A percentile compares a stretch with the other conserved stretches of the same genome.
Conservation (phyloP, 2,113 vertebrate species). For the Ceyx melanurus region DNA sequence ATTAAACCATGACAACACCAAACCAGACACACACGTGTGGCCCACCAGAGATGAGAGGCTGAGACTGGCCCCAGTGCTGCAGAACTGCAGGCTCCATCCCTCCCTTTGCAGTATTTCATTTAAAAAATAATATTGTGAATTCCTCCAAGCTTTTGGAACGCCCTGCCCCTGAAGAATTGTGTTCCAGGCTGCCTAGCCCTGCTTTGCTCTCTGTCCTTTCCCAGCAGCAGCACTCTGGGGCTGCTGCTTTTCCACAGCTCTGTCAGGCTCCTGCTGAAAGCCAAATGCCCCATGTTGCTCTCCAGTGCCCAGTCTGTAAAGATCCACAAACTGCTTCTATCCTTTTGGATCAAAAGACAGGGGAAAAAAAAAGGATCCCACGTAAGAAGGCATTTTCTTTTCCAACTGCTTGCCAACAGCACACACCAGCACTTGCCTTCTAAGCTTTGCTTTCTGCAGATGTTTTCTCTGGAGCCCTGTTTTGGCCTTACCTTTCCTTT, state of each 20-base stretch:
- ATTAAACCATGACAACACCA: neutral
- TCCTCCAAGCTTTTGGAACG: slow-evolving; percentile 14
- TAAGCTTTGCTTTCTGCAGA: neutral
- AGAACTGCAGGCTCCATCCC: neutral
- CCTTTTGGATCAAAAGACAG: neutral
- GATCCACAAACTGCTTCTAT: neutral
- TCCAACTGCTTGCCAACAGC: neutral
- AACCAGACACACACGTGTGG: neutral
- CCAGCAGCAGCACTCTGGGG: neutral
- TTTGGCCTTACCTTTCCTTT: neutral
- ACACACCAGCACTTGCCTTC: neutral
- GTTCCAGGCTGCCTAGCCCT: neutral
- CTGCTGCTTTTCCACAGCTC: neutral
- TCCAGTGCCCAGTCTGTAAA: neutral
- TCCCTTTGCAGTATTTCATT: slow-evolving; percentile 37
- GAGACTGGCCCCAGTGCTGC: neutral
- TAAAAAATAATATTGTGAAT: slow-evolving; percentile 45
- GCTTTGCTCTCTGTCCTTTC: neutral
- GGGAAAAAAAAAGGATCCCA: neutral
- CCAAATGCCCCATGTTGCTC: neutral
- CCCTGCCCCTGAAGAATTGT: slow-evolving; percentile 8
- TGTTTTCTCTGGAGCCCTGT: slow-evolving; percentile 24
- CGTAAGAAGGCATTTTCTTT: neutral
- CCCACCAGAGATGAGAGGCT: neutral
- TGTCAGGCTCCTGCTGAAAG: neutral